Evolutionary conservation across 2,888 invertebrate genomes (phyloP).

Genomic region (Kuschelorhynchus macadamiae): DNA sequence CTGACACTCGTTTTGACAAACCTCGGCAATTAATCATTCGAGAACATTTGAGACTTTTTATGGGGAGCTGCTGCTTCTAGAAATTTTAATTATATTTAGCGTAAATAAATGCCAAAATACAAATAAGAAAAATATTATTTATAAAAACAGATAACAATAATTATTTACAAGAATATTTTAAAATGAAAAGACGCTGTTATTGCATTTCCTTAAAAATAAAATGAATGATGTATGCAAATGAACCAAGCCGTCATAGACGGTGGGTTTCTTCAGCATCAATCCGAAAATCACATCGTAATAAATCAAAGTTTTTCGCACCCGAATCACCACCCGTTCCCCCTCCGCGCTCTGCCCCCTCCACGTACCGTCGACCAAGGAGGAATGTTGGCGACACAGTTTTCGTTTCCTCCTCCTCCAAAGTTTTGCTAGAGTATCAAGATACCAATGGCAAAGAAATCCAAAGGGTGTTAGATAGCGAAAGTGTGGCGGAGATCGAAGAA

Average conservation of each 20-base stretch:
- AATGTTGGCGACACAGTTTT: constrained; percentile 75
- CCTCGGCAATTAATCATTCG: too few relatives aligned
- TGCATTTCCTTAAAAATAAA: constrained; percentile 1
- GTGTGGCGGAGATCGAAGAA: constrained; percentile 27
- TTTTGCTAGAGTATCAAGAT: constrained; percentile 68
- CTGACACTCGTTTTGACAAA: too few relatives aligned
- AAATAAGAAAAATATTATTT: too few relatives aligned
- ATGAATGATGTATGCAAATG: constrained; percentile 55
- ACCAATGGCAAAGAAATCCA: constrained; percentile 52
- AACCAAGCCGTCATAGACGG: constrained; percentile 51
- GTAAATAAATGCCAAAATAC: too few relatives aligned
- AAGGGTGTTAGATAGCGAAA: constrained; percentile 18
- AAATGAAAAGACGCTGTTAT: too few relatives aligned
- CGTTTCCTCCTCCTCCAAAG: constrained; percentile 73
- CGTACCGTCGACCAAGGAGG: constrained; percentile 70
- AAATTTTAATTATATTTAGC: too few relatives aligned
- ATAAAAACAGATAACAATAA: too few relatives aligned
- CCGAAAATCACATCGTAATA: constrained; percentile 32
- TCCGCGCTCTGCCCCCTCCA: constrained; percentile 69
- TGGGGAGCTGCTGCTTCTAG: too few relatives aligned
- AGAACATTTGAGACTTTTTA: too few relatives aligned
- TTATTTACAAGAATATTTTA: too few relatives aligned
- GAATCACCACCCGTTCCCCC: constrained; percentile 62
- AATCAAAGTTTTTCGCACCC: constrained; percentile 17
- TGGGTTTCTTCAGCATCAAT: constrained; percentile 49